Conservation (phyloP, 2,797 vertebrate genomes). For the Taenioides sp. region DNA sequence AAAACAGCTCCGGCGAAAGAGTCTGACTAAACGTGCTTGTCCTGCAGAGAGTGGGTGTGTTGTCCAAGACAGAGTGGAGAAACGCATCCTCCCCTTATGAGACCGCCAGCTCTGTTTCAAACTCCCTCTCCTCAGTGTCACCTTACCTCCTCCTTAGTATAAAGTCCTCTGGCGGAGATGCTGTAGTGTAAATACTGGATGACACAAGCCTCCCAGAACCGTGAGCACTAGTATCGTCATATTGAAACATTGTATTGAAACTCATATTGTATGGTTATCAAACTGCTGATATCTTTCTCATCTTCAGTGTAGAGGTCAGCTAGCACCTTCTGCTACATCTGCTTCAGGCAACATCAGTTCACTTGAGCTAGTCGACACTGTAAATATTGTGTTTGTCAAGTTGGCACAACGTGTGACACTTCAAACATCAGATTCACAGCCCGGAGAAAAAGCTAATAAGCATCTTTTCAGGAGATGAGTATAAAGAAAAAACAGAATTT, state of each 20-base stretch:
- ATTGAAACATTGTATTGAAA: slow-evolving; percentile 9
- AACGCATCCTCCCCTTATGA: slow-evolving; percentile 31
- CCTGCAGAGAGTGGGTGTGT: slow-evolving; percentile 45
- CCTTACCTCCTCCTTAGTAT: slow-evolving; percentile 47
- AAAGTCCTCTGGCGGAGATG: slow-evolving; percentile 16
- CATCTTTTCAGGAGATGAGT: not conserved
- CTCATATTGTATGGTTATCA: slow-evolving; percentile 15
- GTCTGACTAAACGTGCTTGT: slow-evolving; percentile 53
- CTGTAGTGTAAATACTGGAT: slow-evolving; percentile 31
- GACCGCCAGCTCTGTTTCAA: slow-evolving; percentile 31
- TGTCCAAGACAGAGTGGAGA: slow-evolving; percentile 48
- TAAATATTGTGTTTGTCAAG: slow-evolving; percentile 17
- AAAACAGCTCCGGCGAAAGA: slow-evolving; percentile 36
- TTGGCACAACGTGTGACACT: not conserved
- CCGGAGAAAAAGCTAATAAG: not conserved
- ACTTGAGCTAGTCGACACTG: not conserved
- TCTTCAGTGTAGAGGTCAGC: slow-evolving; percentile 11
- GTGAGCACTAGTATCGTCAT: slow-evolving; percentile 17
- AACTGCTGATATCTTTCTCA: slow-evolving; percentile 20
- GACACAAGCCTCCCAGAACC: slow-evolving; percentile 26
- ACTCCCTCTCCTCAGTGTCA: slow-evolving; percentile 44
- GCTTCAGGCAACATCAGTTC: slow-evolving; percentile 9
- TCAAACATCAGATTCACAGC: not conserved
- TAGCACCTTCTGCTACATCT: slow-evolving; percentile 18
- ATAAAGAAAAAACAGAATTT: no score